A percentile compares a stretch with the other conserved stretches of the same genome.
phyloP scores from a whole-genome alignment of 2,797 vertebrate genomes.

The Onychomys leucogaster region DNA sequence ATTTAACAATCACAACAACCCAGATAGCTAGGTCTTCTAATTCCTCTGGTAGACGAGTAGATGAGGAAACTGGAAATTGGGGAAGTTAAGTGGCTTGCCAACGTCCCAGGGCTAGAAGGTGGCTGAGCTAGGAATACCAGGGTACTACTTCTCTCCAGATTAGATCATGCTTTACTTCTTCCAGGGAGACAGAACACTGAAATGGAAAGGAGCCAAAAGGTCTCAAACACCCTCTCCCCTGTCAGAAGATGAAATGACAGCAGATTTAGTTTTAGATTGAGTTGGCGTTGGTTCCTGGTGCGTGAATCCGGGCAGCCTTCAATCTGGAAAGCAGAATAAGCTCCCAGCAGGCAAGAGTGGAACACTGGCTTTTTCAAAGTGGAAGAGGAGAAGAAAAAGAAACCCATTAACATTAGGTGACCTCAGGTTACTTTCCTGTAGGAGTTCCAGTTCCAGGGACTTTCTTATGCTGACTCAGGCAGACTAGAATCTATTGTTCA shows the following conservation, averaged over 20 bases:
- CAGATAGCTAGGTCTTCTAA: too few relatives aligned
- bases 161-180: background rate
- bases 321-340: background rate
- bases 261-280: background rate
- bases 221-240: background rate
- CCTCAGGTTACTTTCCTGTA: background rate
- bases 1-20: background rate
- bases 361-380: background rate
- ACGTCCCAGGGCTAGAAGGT: background rate
- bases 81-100: background rate
- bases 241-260: background rate
- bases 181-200: background rate
- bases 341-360: background rate
- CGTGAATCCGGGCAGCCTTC: background rate
- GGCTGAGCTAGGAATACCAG: background rate
- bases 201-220: background rate
- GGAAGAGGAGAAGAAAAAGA: background rate
- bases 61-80: background rate
- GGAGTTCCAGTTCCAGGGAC: background rate
- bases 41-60: background rate
- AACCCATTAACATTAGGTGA: background rate
- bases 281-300: background rate
- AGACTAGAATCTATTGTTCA: background rate
- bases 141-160: background rate
- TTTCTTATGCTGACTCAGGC: background rate